phyloP scores from a whole-genome alignment of 2,797 vertebrate genomes.

The Manis crassicaudata region DNA sequence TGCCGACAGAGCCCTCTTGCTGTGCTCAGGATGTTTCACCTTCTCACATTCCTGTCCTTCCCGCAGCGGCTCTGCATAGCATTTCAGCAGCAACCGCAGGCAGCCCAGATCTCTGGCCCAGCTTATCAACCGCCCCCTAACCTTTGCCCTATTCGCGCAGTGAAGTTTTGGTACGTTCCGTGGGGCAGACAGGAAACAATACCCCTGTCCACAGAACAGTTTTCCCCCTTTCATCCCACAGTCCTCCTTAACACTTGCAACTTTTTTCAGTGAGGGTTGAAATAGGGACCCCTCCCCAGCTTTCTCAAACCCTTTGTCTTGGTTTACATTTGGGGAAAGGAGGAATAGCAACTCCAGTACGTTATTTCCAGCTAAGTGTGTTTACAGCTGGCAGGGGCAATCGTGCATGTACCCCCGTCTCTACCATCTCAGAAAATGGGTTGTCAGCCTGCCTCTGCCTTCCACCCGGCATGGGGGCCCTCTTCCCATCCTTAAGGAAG shows the following conservation, averaged over 20 bases:
- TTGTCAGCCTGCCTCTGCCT: neutral
- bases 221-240: neutral
- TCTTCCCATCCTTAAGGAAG: neutral
- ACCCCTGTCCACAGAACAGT: neutral
- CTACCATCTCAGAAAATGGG: neutral
- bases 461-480: neutral
- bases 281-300: neutral
- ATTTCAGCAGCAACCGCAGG: too few species aligned
- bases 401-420: neutral
- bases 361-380: neutral
- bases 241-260: neutral
- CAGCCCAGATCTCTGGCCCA: neutral
- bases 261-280: neutral
- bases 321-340: neutral
- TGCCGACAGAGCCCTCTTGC: neutral
- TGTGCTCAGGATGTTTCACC: neutral
- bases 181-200: neutral
- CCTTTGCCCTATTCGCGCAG: constrained; percentile 39
- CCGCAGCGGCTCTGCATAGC: neutral
- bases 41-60: neutral
- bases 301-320: neutral
- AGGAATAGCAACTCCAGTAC: neutral
- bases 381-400: neutral
- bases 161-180: neutral
- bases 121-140: neutral